Evolutionary conservation across 2,888 invertebrate species (phyloP).

Genomic region (Amiota mariae): DNA sequence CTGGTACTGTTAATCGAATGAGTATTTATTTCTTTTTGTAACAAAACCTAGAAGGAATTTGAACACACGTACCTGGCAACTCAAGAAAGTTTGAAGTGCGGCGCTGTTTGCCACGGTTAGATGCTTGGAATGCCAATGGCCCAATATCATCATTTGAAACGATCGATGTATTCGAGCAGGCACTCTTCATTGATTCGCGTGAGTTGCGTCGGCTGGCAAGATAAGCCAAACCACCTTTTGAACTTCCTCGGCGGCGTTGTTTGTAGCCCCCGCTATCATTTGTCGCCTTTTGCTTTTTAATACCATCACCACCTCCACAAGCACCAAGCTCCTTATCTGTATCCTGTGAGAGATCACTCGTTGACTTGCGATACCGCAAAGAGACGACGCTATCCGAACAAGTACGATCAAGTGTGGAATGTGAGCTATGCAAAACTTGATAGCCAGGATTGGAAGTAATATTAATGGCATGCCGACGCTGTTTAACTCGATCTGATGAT

Average conservation of each 20-base stretch:
- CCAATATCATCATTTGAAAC: slow-evolving; percentile 85
- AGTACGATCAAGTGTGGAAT: slow-evolving; percentile 73
- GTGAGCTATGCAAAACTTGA: slow-evolving; percentile 73
- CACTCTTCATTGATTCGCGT: slow-evolving; percentile 79
- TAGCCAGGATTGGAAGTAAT: slow-evolving; percentile 74
- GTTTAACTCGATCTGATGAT: slow-evolving; percentile 31
- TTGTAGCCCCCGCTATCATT: slow-evolving; percentile 53
- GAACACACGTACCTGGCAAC: slow-evolving; percentile 82
- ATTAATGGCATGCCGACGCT: slow-evolving; percentile 72
- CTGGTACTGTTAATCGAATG: slow-evolving; percentile 79
- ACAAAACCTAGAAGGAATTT: background rate
- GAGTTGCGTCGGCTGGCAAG: slow-evolving; percentile 90
- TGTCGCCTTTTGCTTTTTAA: slow-evolving; percentile 49
- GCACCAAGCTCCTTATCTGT: slow-evolving; percentile 57
- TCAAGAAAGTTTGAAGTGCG: slow-evolving; percentile 91
- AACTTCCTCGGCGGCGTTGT: slow-evolving; percentile 79
- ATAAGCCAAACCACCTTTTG: slow-evolving; percentile 81
- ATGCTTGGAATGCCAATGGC: slow-evolving; percentile 85
- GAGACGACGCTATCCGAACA: slow-evolving; percentile 73
- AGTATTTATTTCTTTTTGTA: background rate
- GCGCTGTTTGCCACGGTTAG: slow-evolving; percentile 84
- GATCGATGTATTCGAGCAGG: slow-evolving; percentile 81
- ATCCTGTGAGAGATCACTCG: slow-evolving; percentile 80
- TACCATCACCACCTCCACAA: slow-evolving; percentile 44
- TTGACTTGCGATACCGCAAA: slow-evolving; percentile 80